Conservation (phyloP, 2,888 invertebrate genomes). For the Epirrhoe alternata region DNA sequence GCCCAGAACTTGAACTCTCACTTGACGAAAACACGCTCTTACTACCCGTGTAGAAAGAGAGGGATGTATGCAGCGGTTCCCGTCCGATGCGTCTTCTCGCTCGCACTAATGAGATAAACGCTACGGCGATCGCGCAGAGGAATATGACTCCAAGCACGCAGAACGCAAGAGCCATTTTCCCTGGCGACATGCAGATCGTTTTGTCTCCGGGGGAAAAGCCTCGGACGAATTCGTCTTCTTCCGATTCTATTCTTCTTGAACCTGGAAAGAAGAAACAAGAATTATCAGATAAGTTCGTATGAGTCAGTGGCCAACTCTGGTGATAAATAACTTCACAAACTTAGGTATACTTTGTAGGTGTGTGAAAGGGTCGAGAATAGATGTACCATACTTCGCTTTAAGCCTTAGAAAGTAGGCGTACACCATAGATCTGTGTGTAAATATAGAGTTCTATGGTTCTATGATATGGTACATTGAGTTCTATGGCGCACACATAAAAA, state of each 20-base stretch:
- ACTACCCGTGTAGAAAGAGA: constrained; percentile 85
- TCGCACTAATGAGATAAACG: constrained; percentile 87
- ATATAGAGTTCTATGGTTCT: too few relatives aligned
- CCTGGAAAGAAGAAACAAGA: constrained; percentile 54
- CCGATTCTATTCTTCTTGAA: constrained; percentile 75
- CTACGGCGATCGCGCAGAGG: constrained; percentile 88
- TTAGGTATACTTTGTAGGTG: too few relatives aligned
- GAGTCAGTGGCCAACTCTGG: too few relatives aligned
- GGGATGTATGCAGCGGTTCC: constrained; percentile 81
- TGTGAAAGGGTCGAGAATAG: too few relatives aligned
- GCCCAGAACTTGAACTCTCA: constrained; percentile 85
- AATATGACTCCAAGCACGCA: constrained; percentile 90
- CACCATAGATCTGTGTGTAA: too few relatives aligned
- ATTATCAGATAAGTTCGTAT: too few relatives aligned
- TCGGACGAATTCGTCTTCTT: constrained; percentile 71
- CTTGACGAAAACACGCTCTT: constrained; percentile 87
- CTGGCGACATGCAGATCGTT: constrained; percentile 90
- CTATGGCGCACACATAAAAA: too few relatives aligned
- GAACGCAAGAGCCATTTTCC: constrained; percentile 91
- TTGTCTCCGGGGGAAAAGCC: constrained; percentile 85
- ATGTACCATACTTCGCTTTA: too few relatives aligned
- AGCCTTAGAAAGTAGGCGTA: too few relatives aligned
- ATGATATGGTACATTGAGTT: too few relatives aligned
- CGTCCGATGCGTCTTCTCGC: constrained; percentile 82
- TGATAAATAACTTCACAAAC: too few relatives aligned